These are phyloP conservation scores for Mya arenaria DNA, from an alignment of 1,140 invertebrate genomes.

Conservation along the genomic window DNA sequence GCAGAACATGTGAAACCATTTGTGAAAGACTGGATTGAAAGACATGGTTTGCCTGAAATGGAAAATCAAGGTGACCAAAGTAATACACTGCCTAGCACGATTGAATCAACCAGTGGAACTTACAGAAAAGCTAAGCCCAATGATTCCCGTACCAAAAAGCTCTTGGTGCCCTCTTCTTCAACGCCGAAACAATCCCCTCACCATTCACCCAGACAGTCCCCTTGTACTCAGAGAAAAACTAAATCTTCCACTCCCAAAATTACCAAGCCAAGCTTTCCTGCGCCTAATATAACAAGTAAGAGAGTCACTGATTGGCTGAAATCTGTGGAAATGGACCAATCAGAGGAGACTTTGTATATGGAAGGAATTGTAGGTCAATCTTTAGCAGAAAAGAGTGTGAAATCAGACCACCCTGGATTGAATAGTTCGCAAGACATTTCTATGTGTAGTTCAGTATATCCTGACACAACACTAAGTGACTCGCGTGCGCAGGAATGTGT, in stretches of 20 bases:
- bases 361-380: constrained; percentile 56
- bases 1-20: constrained; percentile 70
- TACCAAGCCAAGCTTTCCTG: constrained; percentile 66
- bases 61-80: constrained; percentile 50
- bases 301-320: constrained; percentile 77
- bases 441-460: constrained; percentile 51
- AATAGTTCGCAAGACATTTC: constrained; percentile 56
- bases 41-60: constrained; percentile 63
- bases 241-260: constrained; percentile 53
- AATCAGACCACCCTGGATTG: constrained; percentile 4
- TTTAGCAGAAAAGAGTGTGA: constrained; percentile 34
- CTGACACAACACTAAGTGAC: constrained; percentile 43
- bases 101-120: constrained; percentile 52
- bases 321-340: constrained; percentile 62
- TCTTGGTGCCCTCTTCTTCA: constrained; percentile 57
- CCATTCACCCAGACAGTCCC: constrained; percentile 66
- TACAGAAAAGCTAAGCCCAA: constrained; percentile 60
- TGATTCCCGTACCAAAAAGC: constrained; percentile 62
- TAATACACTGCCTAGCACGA: constrained; percentile 50
- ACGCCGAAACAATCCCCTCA: constrained; percentile 70
- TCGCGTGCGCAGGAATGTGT: constrained; percentile 26
- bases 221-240: constrained; percentile 60
- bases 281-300: constrained; percentile 66
- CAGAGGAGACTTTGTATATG: constrained; percentile 47
- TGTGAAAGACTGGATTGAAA: constrained; percentile 77